These are phyloP conservation scores for Tenebrosternarchus preto DNA, from an alignment of 2,113 vertebrate genomes.

Conservation along the genomic window DNA sequence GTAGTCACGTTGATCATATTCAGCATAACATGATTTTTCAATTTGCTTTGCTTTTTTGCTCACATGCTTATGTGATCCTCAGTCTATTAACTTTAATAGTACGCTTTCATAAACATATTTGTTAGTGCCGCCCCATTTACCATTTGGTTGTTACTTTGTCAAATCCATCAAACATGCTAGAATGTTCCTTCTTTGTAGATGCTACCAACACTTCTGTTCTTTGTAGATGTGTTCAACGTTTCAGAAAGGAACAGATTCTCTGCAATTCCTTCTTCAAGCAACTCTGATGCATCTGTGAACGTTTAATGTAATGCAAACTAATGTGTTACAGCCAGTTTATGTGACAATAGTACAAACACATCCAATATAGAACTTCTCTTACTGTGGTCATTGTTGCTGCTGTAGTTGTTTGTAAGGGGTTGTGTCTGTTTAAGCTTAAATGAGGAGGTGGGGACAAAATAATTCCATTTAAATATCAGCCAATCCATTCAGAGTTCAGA, in stretches of 20 bases:
- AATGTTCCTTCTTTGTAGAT: background rate
- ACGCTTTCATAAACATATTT: background rate
- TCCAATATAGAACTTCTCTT: background rate
- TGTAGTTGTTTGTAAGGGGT: too few species aligned
- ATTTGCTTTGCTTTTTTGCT: too few species aligned
- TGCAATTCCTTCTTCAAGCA: background rate
- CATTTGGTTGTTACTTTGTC: slow-evolving; percentile 3
- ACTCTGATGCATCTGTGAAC: background rate
- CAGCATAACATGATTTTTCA: too few species aligned
- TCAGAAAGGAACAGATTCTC: background rate
- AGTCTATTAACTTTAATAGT: too few species aligned
- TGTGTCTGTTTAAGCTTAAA: too few species aligned
- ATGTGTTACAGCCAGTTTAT: too few species aligned
- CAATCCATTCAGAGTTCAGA: too few species aligned
- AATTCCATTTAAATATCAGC: too few species aligned
- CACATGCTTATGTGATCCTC: too few species aligned
- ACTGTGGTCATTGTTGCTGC: too few species aligned
- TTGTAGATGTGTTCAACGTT: slow-evolving; percentile 9
- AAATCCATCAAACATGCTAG: background rate
- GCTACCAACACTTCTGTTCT: background rate
- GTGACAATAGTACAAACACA: too few species aligned
- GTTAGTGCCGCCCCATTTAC: background rate
- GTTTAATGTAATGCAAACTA: background rate
- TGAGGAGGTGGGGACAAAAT: too few species aligned
- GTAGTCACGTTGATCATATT: background rate